A percentile compares a stretch with the other conserved stretches of the same genome.
phyloP scores from a whole-genome alignment of 2,113 vertebrate genomes.

The Oxygymnocypris stewartii region DNA sequence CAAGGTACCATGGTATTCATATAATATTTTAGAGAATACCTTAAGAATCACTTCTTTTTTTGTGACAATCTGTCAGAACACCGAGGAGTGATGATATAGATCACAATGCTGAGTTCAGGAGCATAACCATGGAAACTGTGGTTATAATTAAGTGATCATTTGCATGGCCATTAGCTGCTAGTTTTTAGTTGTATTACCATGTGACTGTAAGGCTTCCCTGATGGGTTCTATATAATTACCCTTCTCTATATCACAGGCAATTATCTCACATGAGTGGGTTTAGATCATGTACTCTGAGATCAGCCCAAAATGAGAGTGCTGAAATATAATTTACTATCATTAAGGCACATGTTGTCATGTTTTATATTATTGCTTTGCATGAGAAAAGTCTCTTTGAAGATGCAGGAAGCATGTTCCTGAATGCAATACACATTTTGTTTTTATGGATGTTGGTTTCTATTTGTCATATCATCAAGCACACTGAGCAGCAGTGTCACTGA shows the following conservation, averaged over 20 bases:
- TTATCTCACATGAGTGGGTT: background rate
- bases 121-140: conserved; percentile 13
- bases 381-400: background rate
- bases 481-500: background rate
- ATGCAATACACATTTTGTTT: background rate
- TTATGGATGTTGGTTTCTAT: background rate
- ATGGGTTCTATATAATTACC: conserved; percentile 8
- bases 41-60: background rate
- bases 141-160: conserved; percentile 5
- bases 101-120: background rate
- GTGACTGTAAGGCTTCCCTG: background rate
- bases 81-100: background rate
- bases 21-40: background rate
- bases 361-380: background rate
- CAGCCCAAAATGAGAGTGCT: background rate
- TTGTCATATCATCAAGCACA: background rate
- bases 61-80: background rate
- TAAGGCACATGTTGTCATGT: background rate
- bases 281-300: background rate
- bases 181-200: conserved; percentile 20
- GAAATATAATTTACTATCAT: background rate
- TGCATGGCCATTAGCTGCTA: background rate
- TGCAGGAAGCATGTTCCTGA: background rate
- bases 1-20: background rate
- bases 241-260: conserved; percentile 6